A percentile compares a stretch with the other conserved stretches of the same genome.
These are phyloP conservation scores for Nymphalis c-album DNA, from an alignment of 2,888 invertebrate genomes.

Conservation along the genomic window DNA sequence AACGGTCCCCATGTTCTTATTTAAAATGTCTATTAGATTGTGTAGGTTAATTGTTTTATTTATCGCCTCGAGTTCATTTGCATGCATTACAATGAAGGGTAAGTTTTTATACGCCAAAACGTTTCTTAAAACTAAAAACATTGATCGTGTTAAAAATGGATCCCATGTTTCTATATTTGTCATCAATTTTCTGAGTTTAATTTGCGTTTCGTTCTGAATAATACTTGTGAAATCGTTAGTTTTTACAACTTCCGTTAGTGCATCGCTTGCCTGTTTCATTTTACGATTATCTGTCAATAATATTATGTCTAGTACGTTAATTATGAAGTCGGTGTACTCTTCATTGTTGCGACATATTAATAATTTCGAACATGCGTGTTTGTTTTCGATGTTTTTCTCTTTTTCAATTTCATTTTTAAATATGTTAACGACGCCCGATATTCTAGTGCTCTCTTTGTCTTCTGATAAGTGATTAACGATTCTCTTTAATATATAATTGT, in stretches of 20 bases:
- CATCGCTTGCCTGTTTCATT: slow-evolving; percentile 45
- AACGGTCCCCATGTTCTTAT: slow-evolving; percentile 40
- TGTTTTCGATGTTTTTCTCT: slow-evolving; percentile 43
- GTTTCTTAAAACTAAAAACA: slow-evolving; percentile 43
- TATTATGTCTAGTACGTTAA: slow-evolving; percentile 42
- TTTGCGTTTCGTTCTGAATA: slow-evolving; percentile 37
- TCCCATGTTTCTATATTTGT: slow-evolving; percentile 33
- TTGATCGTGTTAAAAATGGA: slow-evolving; percentile 22
- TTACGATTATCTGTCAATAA: slow-evolving; percentile 43
- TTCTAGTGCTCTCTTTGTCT: slow-evolving; percentile 39
- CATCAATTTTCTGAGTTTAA: slow-evolving; percentile 33
- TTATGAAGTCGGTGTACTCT: slow-evolving; percentile 46
- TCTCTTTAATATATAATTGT: slow-evolving; percentile 49
- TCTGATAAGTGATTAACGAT: slow-evolving; percentile 47
- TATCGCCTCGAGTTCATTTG: slow-evolving; percentile 24
- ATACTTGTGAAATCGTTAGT: slow-evolving; percentile 38
- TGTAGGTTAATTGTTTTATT: slow-evolving; percentile 49
- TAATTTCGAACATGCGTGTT: slow-evolving; percentile 50
- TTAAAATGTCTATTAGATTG: slow-evolving; percentile 46
- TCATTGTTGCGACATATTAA: slow-evolving; percentile 47
- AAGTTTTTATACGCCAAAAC: slow-evolving; percentile 44
- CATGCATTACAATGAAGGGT: slow-evolving; percentile 42
- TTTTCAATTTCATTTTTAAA: slow-evolving; percentile 47
- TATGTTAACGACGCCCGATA: slow-evolving; percentile 21
- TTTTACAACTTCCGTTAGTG: slow-evolving; percentile 50